Evolutionary conservation across 2,113 vertebrate genomes (phyloP), one percentile per base, ranked within the genome.

Genomic region (Trinectes maculatus): DNA sequence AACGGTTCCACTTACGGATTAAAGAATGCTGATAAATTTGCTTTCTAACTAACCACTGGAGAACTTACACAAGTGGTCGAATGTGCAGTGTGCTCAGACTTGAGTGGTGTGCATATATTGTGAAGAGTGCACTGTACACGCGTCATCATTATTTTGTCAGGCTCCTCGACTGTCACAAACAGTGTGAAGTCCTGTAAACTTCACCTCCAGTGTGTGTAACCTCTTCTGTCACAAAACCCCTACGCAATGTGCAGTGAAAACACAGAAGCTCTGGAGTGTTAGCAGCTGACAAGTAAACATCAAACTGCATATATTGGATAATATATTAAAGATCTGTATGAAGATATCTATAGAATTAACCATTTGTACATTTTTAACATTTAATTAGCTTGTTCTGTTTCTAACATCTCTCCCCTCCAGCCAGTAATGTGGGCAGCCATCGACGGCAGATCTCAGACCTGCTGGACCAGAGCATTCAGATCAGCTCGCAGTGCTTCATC

Each of bases 381-480:
- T 15, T 49, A 8, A 28, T 34, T 25, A 28, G 31, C 37, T 62
- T 0, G 7, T 34, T 70, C 15, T 21, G 6, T 51, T 19, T 34
- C 31, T 53, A 8, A 44, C 13, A n/a, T 62, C 33, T 10, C 82
- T 60, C 5, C 6, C 42, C 33, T 54, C 8, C 81, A 99, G 98
- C 95, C 89, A 94, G 76, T 85, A 97, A 94, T 74, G 92, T 94
- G 55, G 94, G 94, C 51, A 90, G 90, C 83, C 96, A 99, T 80
- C 94, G 96, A 5, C 94, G 98, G 56, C 98, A 99, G 86, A 97
- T 99, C 84, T 93, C 94, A 18, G 98, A 99, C 91, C 95, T 98
- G 71, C 88, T 99, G 87, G 98, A 99, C 89, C 97, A 99, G 81
- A 99, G 97, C 74, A 97, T 99, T 77, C 96, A 95, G 84, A 95